Evolutionary conservation across 1,140 invertebrate species (phyloP), one percentile per base, ranked within the genome.

Genomic region (Harlomillsia oculata): DNA sequence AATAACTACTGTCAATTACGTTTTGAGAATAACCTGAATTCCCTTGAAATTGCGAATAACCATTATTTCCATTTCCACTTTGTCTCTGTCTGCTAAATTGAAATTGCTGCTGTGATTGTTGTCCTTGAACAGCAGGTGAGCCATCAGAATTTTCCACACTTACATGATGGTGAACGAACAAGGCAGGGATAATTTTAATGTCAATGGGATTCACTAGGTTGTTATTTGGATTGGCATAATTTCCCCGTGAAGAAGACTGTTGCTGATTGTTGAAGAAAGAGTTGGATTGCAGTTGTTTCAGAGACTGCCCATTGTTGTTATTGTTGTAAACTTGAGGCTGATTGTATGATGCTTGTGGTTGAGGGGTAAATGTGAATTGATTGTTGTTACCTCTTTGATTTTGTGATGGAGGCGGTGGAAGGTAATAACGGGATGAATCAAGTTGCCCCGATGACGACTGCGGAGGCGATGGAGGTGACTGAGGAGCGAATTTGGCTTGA

Each of bases 161-260:
- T 6, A 49, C 53, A 23, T 58, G 56, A 9, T 51, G 48, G 25
- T 58, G 48, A 20, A 58, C 56, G 16, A 58, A 53, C 26, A 58
- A 28, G 25, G 56, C 56, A 13, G 56, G 56, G 21, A 58, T 40
- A 6, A 58, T 58, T 52, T 58, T 58, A 18, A 58, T 58, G 21
- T 58, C 56, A 28, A 25, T 30, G 13, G 55, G 55, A 36, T 36
- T 41, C 11, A 53, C 28, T 26, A 40, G 39, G 30, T 50, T 50
- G 5, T 14, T 39, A 37, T n/a, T 20, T 14, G 18, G 13, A 18
- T 50, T 23, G n/a, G 32, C 8, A 40, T n/a, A n/a, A n/a, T n/a
- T n/a, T n/a, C n/a, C n/a, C n/a, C n/a, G n/a, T n/a, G 16, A 25
- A 46, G 5, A 34, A 40, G 23, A 20, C 25, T 45, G 44, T 3